These are phyloP conservation scores for Turritopsis rubra DNA, from an alignment of 30 jellyfish, hydroid and myxozoan genomes.

Conservation along the genomic window DNA sequence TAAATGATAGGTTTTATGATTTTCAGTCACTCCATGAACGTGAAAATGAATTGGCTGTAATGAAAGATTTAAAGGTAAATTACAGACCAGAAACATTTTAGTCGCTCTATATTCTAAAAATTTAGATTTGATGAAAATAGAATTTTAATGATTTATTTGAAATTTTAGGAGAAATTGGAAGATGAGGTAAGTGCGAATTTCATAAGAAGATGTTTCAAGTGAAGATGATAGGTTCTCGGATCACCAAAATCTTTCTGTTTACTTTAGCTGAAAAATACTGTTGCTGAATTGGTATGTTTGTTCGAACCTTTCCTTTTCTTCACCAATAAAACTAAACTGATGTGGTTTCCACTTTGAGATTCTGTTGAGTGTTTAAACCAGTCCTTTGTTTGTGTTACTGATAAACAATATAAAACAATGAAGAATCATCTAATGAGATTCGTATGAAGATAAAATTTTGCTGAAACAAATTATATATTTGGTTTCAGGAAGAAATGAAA, in stretches of 20 bases:
- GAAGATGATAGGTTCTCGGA: neutral
- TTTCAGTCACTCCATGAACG: neutral
- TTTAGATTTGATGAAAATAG: too few species aligned
- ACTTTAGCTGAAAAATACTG: neutral
- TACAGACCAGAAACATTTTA: neutral
- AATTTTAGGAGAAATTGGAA: neutral
- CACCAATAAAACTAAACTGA: too few species aligned
- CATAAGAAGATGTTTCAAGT: neutral
- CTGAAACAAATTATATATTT: too few species aligned
- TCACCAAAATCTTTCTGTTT: neutral
- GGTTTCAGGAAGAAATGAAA: neutral
- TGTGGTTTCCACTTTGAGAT: too few species aligned
- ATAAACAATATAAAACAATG: too few species aligned
- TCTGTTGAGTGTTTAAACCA: too few species aligned
- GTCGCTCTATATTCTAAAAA: too few species aligned
- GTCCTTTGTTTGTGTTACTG: too few species aligned
- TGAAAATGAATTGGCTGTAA: neutral
- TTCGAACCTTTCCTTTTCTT: neutral
- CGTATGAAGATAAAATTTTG: too few species aligned
- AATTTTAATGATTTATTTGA: neutral
- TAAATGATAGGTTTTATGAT: neutral
- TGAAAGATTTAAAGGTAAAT: neutral
- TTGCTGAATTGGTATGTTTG: neutral
- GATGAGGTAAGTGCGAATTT: neutral
- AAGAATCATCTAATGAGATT: too few species aligned